Base-by-base conservation (phyloP, 2,113 vertebrate species). In the Globicephala melas region DNA sequence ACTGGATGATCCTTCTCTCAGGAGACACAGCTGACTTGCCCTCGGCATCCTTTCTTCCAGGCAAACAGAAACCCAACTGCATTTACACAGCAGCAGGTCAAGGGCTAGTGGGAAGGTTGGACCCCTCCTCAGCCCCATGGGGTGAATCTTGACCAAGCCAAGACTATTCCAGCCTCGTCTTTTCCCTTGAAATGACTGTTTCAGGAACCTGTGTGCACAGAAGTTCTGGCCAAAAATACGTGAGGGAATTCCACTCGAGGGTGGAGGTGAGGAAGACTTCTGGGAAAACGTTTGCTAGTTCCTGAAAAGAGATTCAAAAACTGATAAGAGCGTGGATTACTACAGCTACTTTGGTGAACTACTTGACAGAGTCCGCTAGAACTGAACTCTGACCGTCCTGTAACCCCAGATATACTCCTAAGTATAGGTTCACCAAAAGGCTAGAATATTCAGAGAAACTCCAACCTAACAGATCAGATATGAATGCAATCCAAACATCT, bases 21-120 rank as follows among this genome's bases (percentile, higher is more conserved):
- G 26, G 12, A 76, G 41, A 87, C 44, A 55, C 6, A 50, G 26
- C 1, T 80, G 62, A 62, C 8, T n/a, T 47, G 26, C 26, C 23
- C 68, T 36, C 63, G 36, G 14, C 28, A 25, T 36, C 47, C 8
- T 63, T 13, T 28, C 31, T 41, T 92, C 73, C 36, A 41, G 2
- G 3, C 0, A 5, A 67, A 38, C 41, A 63, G 47, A 71, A 47
- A 1, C 5, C 28, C 70, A 36, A 1, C 0, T 68, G 31, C 50
- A 95, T 76, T 76, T 47, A 85, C 12, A 0, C 23, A 82, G 85
- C 50, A 55, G 11, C 15, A 74, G 25, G 8, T 17, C 79, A 85
- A 36, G 15, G 25, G 38, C 4, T 60, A 28, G 44, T 6, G 23
- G 70, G 67, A 94, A 63, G 21, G 31, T 26, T 7, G 50, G 63